Evolutionary conservation across 2,888 invertebrate genomes (phyloP), one percentile per base, ranked within the genome.

Genomic region (Drosophila testacea): DNA sequence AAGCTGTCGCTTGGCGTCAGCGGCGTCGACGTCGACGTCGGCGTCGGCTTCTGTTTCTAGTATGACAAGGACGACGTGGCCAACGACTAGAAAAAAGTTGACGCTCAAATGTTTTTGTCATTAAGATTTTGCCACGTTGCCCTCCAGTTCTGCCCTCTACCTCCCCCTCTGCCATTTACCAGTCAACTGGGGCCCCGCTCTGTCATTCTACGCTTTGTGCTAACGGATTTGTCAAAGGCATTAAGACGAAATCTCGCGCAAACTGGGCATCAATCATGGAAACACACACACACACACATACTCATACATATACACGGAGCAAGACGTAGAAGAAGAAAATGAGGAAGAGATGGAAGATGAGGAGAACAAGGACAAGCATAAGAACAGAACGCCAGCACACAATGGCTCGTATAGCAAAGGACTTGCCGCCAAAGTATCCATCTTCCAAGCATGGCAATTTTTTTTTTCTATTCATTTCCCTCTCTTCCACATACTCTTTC

Each of bases 191-290:
- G 32, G 32, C 16, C 44, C n/a, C 65, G 70, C 70, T 76, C 62
- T 75, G 79, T 76, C 76, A 75, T 75, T 76, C 76, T 62, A 69
- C 79, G 76, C 80, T 87, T 88, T 83, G 68, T 80, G 83, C 84
- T 62, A 86, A 86, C 88, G 81, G 83, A 88, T 84, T 84, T 84
- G 89, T 84, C 84, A 84, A 87, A 88, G 87, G 77, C 88, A 88
- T 88, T 84, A 85, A 83, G 87, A 87, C 73, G 79, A 84, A 88
- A 84, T 84, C 86, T 87, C 79, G 89, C 87, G 87, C 84, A 81
- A 87, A 81, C 83, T 83, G 83, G 81, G 88, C 88, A 84, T 84
- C 84, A 84, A 84, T 88, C 89, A 80, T 85, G 77, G 61, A 54
- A 70, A 32, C 65, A 75, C 69, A 79, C 72, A 69, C 56, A 62